Base-by-base conservation (phyloP, 2,113 vertebrate genomes). In the Uropsilus gracilis region DNA sequence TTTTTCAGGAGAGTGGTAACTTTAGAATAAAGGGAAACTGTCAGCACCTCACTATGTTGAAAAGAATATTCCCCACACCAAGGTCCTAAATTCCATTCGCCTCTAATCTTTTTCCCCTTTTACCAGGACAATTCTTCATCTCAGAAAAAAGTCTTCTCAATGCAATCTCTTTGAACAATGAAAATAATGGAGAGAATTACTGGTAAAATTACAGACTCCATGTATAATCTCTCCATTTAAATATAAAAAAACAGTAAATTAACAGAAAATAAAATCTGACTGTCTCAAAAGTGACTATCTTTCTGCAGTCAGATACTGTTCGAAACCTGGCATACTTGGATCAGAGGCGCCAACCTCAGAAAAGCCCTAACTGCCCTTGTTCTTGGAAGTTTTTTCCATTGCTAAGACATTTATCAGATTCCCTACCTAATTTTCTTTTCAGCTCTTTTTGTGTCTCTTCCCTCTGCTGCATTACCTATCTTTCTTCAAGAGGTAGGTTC, bases 91-190 rank as follows among this genome's bases (percentile, higher is more conserved):
- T 46, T 11, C 24, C n/a, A n/a, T n/a, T n/a, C n/a, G n/a, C 13
- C 5, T 87, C 26, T 28, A 6, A n/a, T n/a, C 32, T 13, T 63
- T 37, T 34, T 53, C 71, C 24, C 71, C 72, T 90, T 59, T 82
- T 32, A 11, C 84, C 2, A 11, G 53, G n/a, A 6, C 28, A 55
- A 8, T 44, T 71, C 80, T 53, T 57, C 48, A 42, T 55, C 59
- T 87, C 18, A 11, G 22, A 18, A 34, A 34, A 61, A 82, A 55
- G 5, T 59, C 46, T 80, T 71, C 50, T 59, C 26, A 32, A 8
- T 64, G 24, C 32, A 87, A 95, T 72, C 68, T 20, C 75, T 46
- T 57, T 89, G 10, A 93, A 92, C 50, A 76, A 75, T n/a, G 17
- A 73, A 68, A 11, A 82, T 0, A 77, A 39, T 34, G 12, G 12